These are phyloP conservation scores for Phenacoccus solenopsis DNA, from an alignment of 1,140 invertebrate species.

Conservation along the genomic window DNA sequence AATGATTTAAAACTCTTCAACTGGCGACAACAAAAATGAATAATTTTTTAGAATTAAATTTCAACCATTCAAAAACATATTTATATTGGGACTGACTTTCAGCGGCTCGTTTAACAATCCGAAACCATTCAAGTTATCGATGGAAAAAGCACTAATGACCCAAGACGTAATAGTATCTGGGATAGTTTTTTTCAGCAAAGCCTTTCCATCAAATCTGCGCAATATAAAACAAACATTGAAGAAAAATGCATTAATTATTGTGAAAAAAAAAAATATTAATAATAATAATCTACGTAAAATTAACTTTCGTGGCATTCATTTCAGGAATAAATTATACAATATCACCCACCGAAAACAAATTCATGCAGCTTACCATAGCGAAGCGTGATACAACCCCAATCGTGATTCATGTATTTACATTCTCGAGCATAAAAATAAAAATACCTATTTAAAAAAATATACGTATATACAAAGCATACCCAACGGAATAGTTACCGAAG, in stretches of 20 bases:
- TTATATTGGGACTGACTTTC: constrained; percentile 43
- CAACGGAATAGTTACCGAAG: constrained; percentile 65
- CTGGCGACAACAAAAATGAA: constrained; percentile 32
- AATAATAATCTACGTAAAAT: too few species aligned
- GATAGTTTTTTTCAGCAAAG: constrained; percentile 41
- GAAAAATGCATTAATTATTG: too few species aligned
- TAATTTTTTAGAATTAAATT: not conserved
- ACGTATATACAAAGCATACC: constrained; percentile 38
- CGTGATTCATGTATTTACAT: not conserved
- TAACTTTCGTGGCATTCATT: too few species aligned
- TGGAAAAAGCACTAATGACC: constrained; percentile 82
- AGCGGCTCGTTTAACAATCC: constrained; percentile 58
- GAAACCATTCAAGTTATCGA: constrained; percentile 70
- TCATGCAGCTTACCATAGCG: not conserved
- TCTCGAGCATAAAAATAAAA: too few species aligned
- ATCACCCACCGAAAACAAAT: not conserved
- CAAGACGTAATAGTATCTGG: constrained; percentile 88
- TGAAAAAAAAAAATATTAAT: too few species aligned
- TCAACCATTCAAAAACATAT: not conserved
- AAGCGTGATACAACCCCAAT: not conserved
- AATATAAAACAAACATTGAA: not conserved
- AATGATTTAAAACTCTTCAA: constrained; percentile 78
- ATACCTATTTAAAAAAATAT: not conserved
- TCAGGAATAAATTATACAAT: too few species aligned
- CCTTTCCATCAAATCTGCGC: constrained; percentile 40